Evolutionary conservation across 2,113 vertebrate genomes (phyloP).

Genomic region (Lampris incognitus): DNA sequence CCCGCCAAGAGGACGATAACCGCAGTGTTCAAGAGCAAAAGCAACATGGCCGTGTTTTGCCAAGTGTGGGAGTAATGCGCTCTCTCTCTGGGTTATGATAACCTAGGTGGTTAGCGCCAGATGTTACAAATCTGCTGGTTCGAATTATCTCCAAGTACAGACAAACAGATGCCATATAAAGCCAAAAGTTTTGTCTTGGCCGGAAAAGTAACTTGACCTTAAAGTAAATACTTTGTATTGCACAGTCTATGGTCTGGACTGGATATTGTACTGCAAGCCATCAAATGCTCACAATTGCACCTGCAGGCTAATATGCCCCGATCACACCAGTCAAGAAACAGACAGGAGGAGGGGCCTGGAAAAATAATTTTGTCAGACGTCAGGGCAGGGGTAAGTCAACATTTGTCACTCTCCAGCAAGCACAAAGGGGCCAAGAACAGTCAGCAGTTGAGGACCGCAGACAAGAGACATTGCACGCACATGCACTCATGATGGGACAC

Average conservation of each 20-base stretch:
- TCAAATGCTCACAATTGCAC: background rate
- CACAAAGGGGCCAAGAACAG: constrained; percentile 8
- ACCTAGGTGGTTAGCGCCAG: background rate
- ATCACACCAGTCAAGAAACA: background rate
- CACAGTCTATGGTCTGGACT: background rate
- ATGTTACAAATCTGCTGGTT: background rate
- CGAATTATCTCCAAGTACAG: background rate
- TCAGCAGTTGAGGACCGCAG: background rate
- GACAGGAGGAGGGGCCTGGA: background rate
- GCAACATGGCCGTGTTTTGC: background rate
- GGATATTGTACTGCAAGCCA: background rate
- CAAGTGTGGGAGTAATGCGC: background rate
- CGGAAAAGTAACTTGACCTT: no score
- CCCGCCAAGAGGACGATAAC: background rate
- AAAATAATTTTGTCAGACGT: constrained; percentile 1
- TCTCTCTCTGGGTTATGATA: constrained; percentile 18
- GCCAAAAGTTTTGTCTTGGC: background rate
- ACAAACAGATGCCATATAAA: background rate
- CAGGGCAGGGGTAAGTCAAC: background rate
- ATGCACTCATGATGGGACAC: constrained; percentile 27
- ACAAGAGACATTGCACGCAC: background rate
- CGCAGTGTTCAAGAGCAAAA: background rate
- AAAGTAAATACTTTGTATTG: no score
- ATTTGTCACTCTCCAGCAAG: background rate
- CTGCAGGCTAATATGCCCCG: background rate